Evolutionary conservation across 2,888 invertebrate genomes (phyloP).

Genomic region (Galeopsomyia nigrocyanea): DNA sequence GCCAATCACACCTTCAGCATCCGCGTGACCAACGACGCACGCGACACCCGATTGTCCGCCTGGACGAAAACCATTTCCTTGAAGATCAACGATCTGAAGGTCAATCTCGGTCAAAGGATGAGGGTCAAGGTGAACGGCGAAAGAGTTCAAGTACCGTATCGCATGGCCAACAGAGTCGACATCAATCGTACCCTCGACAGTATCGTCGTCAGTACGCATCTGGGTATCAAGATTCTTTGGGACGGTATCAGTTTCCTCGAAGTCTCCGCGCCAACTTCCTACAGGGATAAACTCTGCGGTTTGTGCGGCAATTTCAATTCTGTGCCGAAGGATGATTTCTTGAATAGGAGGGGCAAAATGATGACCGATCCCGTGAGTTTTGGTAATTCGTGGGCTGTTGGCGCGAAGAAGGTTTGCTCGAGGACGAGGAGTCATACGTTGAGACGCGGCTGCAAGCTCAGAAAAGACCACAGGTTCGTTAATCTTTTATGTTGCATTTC

Average conservation of each 20-base stretch:
- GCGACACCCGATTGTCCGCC: slow-evolving; percentile 84
- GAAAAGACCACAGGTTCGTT: slow-evolving; percentile 64
- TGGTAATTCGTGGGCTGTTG: slow-evolving; percentile 92
- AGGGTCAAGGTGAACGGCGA: slow-evolving; percentile 89
- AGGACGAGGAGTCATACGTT: slow-evolving; percentile 68
- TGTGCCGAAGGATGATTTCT: slow-evolving; percentile 87
- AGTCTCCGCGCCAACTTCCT: slow-evolving; percentile 81
- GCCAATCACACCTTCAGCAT: slow-evolving; percentile 84
- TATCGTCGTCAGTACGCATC: slow-evolving; percentile 76
- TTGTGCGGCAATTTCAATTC: slow-evolving; percentile 96
- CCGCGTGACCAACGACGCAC: slow-evolving; percentile 89
- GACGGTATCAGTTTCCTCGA: slow-evolving; percentile 94
- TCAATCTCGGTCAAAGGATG: slow-evolving; percentile 89
- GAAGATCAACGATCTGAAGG: slow-evolving; percentile 79
- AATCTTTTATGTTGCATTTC: slow-evolving; percentile 2
- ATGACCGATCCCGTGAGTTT: slow-evolving; percentile 79
- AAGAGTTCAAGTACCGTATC: slow-evolving; percentile 80
- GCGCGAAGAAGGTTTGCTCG: slow-evolving; percentile 80
- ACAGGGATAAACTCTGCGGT: slow-evolving; percentile 86
- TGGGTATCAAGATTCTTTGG: slow-evolving; percentile 91
- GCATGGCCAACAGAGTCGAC: slow-evolving; percentile 71
- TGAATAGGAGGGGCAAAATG: slow-evolving; percentile 77
- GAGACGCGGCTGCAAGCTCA: slow-evolving; percentile 66
- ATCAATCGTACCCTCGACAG: slow-evolving; percentile 78
- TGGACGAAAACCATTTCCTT: slow-evolving; percentile 92